These are phyloP conservation scores for Pharmacophagus antenor DNA, from an alignment of 2,888 invertebrate genomes.

Conservation along the genomic window DNA sequence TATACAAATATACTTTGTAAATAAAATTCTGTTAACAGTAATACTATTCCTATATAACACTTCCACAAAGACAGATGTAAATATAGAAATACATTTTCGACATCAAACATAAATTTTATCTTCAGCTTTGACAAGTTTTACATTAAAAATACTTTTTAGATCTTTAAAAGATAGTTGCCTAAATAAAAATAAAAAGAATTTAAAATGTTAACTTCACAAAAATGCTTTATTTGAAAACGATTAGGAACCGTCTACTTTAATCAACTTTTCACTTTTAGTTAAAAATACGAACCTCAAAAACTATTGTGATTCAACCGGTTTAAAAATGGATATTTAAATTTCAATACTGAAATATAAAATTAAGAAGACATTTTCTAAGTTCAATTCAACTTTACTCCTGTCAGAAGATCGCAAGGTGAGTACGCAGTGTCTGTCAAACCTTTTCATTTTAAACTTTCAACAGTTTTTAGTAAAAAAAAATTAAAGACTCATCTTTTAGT, in stretches of 20 bases:
- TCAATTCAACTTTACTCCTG: constrained; percentile 13
- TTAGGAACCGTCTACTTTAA: background rate
- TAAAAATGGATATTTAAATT: background rate
- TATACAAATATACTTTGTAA: no score
- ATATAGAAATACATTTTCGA: no score
- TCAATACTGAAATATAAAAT: background rate
- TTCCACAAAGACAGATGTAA: no score
- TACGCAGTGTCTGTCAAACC: constrained; percentile 10
- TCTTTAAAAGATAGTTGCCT: no score
- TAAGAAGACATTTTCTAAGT: constrained; percentile 1
- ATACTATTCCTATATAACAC: no score
- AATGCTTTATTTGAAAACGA: no score
- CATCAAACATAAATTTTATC: no score
- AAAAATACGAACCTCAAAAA: background rate
- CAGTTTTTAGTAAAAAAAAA: constrained; percentile 9
- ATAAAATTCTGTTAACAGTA: no score
- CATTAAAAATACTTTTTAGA: no score
- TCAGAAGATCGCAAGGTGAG: constrained; percentile 11
- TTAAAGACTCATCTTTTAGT: constrained; percentile 2
- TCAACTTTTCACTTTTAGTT: background rate
- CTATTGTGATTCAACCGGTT: background rate
- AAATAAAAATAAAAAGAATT: no score
- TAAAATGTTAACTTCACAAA: no score
- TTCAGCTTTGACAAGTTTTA: no score
- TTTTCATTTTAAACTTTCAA: constrained; percentile 20